Evolutionary conservation across 2,797 vertebrate species (phyloP).

Genomic region (Pangasius djambal): DNA sequence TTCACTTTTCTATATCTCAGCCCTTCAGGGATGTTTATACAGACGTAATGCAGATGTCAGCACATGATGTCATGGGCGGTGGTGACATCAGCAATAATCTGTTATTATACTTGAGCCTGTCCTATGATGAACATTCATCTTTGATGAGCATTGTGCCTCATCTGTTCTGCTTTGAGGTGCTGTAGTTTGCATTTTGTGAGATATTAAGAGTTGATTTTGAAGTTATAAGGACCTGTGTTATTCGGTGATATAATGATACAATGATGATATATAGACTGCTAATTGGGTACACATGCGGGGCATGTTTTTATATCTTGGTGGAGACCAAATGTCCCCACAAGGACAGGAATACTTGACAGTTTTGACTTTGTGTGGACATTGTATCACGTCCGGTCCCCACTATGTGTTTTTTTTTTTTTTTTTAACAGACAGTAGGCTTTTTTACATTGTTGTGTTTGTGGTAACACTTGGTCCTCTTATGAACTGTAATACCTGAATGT

Average conservation of each 20-base stretch:
- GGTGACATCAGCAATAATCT: conserved; percentile 8
- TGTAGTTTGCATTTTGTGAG: background rate
- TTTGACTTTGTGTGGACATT: background rate
- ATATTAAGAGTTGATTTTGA: background rate
- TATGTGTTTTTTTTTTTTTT: background rate
- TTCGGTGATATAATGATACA: background rate
- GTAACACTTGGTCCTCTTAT: background rate
- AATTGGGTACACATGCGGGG: background rate
- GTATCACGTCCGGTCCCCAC: background rate
- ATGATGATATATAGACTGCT: background rate
- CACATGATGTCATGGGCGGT: conserved; percentile 25
- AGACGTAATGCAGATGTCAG: conserved; percentile 24
- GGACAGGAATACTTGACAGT: background rate
- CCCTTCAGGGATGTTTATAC: background rate
- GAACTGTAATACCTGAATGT: background rate
- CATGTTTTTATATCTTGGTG: conserved; percentile 8
- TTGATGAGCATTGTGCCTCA: background rate
- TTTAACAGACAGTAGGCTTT: background rate
- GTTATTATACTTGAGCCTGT: conserved; percentile 31
- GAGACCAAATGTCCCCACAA: background rate
- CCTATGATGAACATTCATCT: background rate
- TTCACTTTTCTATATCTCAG: background rate
- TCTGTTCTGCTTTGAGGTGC: background rate
- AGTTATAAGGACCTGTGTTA: background rate
- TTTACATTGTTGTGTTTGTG: background rate